Evolutionary conservation across 1,140 invertebrate genomes (phyloP), one percentile per base, ranked within the genome.

Genomic region (Eulimnadia texana): DNA sequence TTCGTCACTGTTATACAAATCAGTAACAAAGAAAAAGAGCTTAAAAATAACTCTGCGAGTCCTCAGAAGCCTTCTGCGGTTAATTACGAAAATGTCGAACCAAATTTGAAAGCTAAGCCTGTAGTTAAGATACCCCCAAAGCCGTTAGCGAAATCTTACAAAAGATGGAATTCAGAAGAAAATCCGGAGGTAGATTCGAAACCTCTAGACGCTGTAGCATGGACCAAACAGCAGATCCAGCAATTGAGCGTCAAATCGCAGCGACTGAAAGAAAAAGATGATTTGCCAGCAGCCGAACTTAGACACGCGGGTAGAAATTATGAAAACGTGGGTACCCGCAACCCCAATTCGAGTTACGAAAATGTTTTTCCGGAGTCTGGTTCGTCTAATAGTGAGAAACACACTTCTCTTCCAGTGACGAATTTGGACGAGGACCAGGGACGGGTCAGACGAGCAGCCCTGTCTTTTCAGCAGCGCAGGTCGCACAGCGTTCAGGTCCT

Each of bases 41-140:
- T 62, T 66, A 19, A 64, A 68, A 73, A 47, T n/a, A n/a, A n/a
- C n/a, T n/a, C 72, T 70, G 29, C 68, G 60, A 13, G 61, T 66
- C n/a, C n/a, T n/a, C n/a, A n/a, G n/a, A 20, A 74, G 76, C 27
- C 27, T 23, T 10, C 55, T 20, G 9, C 25, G 22, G 29, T 20
- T 27, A 57, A 27, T 33, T 29, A 27, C 55, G 33, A 57, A 57
- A 33, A 27, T 33, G n/a, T 29, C 19, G 13, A 57, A 57, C n/a
- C 55, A 33, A 9, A 29, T 22, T 29, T 22, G 20, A 28, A 57
- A 27, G 51, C 27, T 42, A 50, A 61, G 52, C 50, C 19, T 28
- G 27, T 22, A 27, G 50, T 42, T 50, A 52, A 23, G 28, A 51
- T 42, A n/a, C 60, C 50, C 24, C 51, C 49, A 27, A 52, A 52